Percentiles rank a stretch among this genome's conserved stretches.
These are phyloP conservation scores for Oryzias curvinotus DNA, from an alignment of 2,113 vertebrate species.

Conservation along the genomic window DNA sequence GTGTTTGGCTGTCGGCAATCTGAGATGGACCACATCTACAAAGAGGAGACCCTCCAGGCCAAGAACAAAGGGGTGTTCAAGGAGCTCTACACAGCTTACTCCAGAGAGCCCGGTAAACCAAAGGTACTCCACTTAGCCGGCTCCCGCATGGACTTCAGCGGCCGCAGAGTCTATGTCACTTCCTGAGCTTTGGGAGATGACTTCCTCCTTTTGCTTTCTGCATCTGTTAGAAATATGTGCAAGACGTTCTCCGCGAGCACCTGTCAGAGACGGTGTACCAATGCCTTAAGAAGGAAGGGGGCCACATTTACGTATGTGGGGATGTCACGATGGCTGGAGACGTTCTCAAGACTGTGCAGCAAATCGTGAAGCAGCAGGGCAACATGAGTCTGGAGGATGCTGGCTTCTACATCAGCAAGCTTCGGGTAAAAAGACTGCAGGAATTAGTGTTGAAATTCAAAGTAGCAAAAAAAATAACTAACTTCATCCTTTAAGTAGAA, in stretches of 20 bases:
- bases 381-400: slow-evolving; percentile 88
- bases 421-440: slow-evolving; percentile 81
- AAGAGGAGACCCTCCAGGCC: slow-evolving; percentile 91
- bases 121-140: slow-evolving; percentile 80
- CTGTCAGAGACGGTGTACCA: slow-evolving; percentile 86
- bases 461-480: too few species aligned
- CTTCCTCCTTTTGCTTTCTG: not conserved
- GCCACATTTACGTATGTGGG: slow-evolving; percentile 96
- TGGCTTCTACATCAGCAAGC: slow-evolving; percentile 91
- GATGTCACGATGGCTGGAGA: slow-evolving; percentile 98
- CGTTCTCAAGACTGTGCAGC: slow-evolving; percentile 92
- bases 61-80: slow-evolving; percentile 91
- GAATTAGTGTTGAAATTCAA: not conserved
- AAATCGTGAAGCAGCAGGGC: slow-evolving; percentile 87
- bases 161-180: too few species aligned
- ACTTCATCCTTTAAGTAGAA: too few species aligned
- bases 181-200: too few species aligned
- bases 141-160: too few species aligned
- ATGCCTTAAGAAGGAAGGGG: slow-evolving; percentile 88
- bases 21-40: slow-evolving; percentile 96
- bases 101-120: slow-evolving; percentile 95
- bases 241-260: slow-evolving; percentile 92
- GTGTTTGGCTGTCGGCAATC: slow-evolving; percentile 97
- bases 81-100: slow-evolving; percentile 94
- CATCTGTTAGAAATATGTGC: slow-evolving; percentile 90